Evolutionary conservation across 2,888 invertebrate genomes (phyloP).

Genomic region (Nemapogon koenigi): DNA sequence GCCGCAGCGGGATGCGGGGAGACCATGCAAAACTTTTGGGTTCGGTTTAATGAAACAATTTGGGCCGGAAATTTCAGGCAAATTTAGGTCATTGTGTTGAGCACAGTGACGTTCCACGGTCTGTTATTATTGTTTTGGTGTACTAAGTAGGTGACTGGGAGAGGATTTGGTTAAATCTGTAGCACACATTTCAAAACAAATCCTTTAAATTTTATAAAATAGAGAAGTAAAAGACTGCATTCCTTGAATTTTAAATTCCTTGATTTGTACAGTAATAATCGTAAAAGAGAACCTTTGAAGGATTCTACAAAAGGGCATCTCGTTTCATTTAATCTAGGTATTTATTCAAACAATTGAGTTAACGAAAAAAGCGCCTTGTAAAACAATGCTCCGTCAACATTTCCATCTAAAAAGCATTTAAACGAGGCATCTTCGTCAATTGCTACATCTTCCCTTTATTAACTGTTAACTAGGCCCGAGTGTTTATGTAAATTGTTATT

Average conservation of each 20-base stretch:
- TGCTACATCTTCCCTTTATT: slow-evolving; percentile 60
- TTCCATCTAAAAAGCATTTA: slow-evolving; percentile 55
- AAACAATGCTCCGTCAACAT: slow-evolving; percentile 52
- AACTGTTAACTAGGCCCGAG: slow-evolving; percentile 61
- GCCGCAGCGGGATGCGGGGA: slow-evolving; percentile 23
- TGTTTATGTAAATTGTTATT: slow-evolving; percentile 66
- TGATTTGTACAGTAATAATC: too few species aligned
- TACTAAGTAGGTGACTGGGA: too few species aligned
- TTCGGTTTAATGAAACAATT: slow-evolving; percentile 55
- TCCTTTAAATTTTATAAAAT: too few species aligned
- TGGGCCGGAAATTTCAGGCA: slow-evolving; percentile 31
- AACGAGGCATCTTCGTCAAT: slow-evolving; percentile 47
- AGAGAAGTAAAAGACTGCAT: too few species aligned
- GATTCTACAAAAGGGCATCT: slow-evolving; percentile 5
- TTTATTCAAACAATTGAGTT: slow-evolving; percentile 17
- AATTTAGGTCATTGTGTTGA: slow-evolving; percentile 49
- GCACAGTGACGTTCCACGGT: neutral
- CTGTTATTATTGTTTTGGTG: slow-evolving; percentile 4
- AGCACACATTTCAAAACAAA: too few species aligned
- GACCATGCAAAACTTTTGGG: slow-evolving; percentile 48
- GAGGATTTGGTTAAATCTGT: too few species aligned
- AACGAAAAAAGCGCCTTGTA: slow-evolving; percentile 36
- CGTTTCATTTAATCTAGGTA: slow-evolving; percentile 1
- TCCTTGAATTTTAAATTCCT: too few species aligned
- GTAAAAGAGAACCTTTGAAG: too few species aligned